phyloP scores from a whole-genome alignment of 1,140 invertebrate species.

The Doryteuthis pealeii region DNA sequence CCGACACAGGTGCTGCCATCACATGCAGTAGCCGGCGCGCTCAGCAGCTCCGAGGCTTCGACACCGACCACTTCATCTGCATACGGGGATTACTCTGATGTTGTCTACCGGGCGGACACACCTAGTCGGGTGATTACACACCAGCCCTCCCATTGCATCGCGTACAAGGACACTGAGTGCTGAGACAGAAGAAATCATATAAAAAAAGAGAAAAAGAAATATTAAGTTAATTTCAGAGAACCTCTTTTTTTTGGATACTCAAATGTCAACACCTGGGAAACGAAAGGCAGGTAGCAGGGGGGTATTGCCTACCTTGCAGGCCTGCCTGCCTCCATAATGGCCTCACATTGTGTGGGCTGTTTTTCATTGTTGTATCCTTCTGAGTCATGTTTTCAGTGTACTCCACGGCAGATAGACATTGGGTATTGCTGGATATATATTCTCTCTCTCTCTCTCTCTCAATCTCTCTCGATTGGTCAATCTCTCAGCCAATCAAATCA shows the following conservation, averaged over 20 bases:
- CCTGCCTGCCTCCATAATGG: too few species aligned
- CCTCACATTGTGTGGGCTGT: too few species aligned
- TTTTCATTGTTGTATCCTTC: not conserved
- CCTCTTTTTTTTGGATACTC: too few species aligned
- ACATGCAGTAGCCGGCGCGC: conserved; percentile 43
- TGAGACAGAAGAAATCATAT: conserved; percentile 12
- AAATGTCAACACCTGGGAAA: too few species aligned
- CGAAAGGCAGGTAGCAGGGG: too few species aligned
- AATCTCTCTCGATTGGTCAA: not conserved
- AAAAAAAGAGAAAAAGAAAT: too few species aligned
- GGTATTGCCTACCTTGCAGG: too few species aligned
- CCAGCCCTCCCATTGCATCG: conserved; percentile 22
- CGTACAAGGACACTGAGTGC: conserved; percentile 42
- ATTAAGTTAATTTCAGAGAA: too few species aligned
- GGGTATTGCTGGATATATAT: not conserved
- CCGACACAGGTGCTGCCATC: conserved; percentile 22
- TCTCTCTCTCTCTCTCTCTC: conserved; percentile 3
- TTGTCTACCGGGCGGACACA: conserved; percentile 26
- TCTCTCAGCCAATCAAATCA: not conserved
- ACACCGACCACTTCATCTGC: conserved; percentile 22
- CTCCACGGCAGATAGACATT: conserved; percentile 3
- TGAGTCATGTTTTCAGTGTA: conserved; percentile 8
- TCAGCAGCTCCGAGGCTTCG: conserved; percentile 47
- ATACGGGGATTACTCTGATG: conserved; percentile 22
- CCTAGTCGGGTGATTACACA: conserved; percentile 35